Conservation (phyloP, 2,113 vertebrate species). For the Pteropus alecto region DNA sequence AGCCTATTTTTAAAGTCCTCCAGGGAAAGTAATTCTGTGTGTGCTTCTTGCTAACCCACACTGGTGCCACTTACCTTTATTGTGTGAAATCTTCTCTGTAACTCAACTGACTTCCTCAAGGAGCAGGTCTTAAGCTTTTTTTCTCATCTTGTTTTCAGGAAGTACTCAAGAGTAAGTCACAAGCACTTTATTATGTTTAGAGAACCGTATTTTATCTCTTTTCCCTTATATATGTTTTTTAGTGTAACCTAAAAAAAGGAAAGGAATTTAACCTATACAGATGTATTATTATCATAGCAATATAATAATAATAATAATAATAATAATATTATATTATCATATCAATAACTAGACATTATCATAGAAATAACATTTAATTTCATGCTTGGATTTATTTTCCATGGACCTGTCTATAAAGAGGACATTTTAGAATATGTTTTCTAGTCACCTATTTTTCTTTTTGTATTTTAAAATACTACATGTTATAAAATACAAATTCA, state of each 20-base stretch:
- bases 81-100: not conserved
- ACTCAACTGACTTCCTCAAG: not conserved
- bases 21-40: not conserved
- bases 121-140: not conserved
- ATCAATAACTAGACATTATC: not conserved
- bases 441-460: not conserved
- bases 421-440: not conserved
- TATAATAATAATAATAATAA: not conserved
- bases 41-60: not conserved
- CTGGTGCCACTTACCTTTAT: not conserved
- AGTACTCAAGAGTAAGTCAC: not conserved
- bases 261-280: not conserved
- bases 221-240: not conserved
- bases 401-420: not conserved
- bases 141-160: not conserved
- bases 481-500: not conserved
- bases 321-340: not conserved
- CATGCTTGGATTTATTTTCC: not conserved
- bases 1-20: conserved; percentile 57
- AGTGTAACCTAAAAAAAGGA: not conserved
- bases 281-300: not conserved
- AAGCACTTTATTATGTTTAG: not conserved
- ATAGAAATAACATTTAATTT: not conserved
- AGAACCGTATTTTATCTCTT: not conserved
- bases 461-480: not conserved